Percentiles rank a stretch among this genome's conserved stretches.
phyloP scores from a whole-genome alignment of 1,140 invertebrate genomes.

The Anadara kagoshimensis region DNA sequence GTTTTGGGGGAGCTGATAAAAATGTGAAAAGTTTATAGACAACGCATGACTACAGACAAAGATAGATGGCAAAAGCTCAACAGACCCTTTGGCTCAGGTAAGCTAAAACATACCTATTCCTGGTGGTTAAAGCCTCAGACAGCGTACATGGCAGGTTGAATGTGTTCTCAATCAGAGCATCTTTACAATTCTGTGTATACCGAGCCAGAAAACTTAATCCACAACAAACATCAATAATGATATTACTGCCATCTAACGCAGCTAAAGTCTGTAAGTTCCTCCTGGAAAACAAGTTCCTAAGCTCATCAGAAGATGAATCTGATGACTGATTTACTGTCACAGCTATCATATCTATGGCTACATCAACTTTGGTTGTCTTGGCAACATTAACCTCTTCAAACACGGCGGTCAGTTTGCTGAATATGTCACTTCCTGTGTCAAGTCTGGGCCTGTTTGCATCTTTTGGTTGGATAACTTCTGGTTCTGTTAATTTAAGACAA shows the following conservation, averaged over 20 bases:
- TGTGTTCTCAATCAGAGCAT: constrained; percentile 80
- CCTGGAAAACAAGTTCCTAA: constrained; percentile 74
- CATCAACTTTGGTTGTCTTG: constrained; percentile 46
- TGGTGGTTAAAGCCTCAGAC: constrained; percentile 83
- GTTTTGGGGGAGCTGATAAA: no score
- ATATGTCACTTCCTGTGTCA: constrained; percentile 72
- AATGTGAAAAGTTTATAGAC: no score
- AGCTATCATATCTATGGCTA: constrained; percentile 52
- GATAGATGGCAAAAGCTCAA: no score
- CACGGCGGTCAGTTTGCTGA: constrained; percentile 75
- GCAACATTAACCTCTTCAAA: constrained; percentile 67
- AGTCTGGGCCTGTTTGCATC: constrained; percentile 67
- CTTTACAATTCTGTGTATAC: constrained; percentile 83
- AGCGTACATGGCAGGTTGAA: constrained; percentile 82
- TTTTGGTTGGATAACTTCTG: constrained; percentile 53
- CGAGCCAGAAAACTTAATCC: constrained; percentile 83
- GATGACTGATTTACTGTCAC: constrained; percentile 68
- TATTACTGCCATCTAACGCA: constrained; percentile 84
- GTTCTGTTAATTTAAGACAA: constrained; percentile 27
- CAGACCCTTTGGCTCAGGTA: no score
- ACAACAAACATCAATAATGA: constrained; percentile 85
- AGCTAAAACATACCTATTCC: constrained; percentile 79
- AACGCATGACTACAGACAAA: no score
- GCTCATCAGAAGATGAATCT: constrained; percentile 67
- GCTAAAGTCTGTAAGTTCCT: constrained; percentile 80